A percentile compares a stretch with the other conserved stretches of the same genome.
phyloP scores from a whole-genome alignment of 2,113 vertebrate genomes.

The Sminthopsis crassicaudata region DNA sequence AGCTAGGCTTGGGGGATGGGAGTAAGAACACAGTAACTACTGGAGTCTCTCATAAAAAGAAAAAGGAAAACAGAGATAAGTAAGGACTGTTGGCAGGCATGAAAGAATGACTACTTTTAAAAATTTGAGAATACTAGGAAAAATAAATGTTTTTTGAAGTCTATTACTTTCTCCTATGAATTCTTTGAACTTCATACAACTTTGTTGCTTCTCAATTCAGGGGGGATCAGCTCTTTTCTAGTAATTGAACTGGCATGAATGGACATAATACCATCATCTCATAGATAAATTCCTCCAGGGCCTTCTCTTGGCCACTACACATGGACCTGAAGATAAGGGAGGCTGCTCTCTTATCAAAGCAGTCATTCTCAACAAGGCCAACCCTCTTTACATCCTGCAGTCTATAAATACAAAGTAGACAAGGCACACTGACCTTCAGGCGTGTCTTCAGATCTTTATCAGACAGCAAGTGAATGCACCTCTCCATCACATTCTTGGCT shows the following conservation, averaged over 20 bases:
- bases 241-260: constrained; percentile 31
- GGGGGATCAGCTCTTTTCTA: constrained; percentile 18
- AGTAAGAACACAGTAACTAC: constrained; percentile 6
- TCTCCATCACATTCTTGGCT: constrained; percentile 91
- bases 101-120: constrained; percentile 49
- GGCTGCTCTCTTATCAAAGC: neutral
- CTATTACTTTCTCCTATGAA: constrained; percentile 21
- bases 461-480: constrained; percentile 92
- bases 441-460: constrained; percentile 87
- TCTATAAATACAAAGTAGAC: neutral
- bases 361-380: neutral
- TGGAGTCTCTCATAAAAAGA: constrained; percentile 33
- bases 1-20: constrained; percentile 10
- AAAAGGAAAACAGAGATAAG: constrained; percentile 50
- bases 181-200: neutral
- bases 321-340: constrained; percentile 21
- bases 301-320: constrained; percentile 5
- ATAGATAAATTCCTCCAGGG: constrained; percentile 36
- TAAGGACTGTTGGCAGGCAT: neutral
- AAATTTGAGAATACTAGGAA: constrained; percentile 19
- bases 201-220: constrained; percentile 16
- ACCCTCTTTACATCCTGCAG: neutral
- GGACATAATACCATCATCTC: constrained; percentile 20
- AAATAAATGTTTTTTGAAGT: constrained; percentile 49
- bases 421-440: constrained; percentile 87